These are phyloP conservation scores for Sciaenops ocellatus DNA, from an alignment of 2,797 vertebrate species.

Conservation along the genomic window DNA sequence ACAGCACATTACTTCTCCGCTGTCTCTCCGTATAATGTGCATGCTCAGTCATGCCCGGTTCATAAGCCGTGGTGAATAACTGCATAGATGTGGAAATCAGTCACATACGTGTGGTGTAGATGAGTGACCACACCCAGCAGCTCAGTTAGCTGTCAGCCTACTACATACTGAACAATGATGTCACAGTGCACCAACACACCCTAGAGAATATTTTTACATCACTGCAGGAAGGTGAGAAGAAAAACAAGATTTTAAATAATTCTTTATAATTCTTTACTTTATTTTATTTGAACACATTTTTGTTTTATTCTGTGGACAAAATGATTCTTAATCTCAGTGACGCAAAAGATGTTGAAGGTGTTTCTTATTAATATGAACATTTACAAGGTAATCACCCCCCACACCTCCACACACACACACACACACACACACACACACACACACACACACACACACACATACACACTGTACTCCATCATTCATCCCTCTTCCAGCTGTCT, in stretches of 20 bases:
- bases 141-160: background rate
- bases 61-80: background rate
- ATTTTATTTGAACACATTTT: background rate
- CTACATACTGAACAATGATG: background rate
- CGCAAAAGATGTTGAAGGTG: background rate
- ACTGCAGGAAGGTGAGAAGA: background rate
- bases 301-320: background rate
- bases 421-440: slow-evolving; percentile 21
- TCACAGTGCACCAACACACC: background rate
- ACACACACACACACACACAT: slow-evolving; percentile 22
- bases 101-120: background rate
- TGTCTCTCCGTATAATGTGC: background rate
- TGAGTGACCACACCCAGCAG: background rate
- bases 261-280: background rate
- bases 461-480: background rate
- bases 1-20: background rate
- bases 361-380: background rate
- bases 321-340: background rate
- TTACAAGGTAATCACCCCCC: background rate
- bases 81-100: background rate
- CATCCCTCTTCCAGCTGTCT: slow-evolving; percentile 64
- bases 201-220: background rate
- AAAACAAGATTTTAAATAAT: background rate
- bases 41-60: background rate
- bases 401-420: slow-evolving; percentile 10